phyloP scores from a whole-genome alignment of 2,797 vertebrate genomes.

The Cetoscarus ocellatus region DNA sequence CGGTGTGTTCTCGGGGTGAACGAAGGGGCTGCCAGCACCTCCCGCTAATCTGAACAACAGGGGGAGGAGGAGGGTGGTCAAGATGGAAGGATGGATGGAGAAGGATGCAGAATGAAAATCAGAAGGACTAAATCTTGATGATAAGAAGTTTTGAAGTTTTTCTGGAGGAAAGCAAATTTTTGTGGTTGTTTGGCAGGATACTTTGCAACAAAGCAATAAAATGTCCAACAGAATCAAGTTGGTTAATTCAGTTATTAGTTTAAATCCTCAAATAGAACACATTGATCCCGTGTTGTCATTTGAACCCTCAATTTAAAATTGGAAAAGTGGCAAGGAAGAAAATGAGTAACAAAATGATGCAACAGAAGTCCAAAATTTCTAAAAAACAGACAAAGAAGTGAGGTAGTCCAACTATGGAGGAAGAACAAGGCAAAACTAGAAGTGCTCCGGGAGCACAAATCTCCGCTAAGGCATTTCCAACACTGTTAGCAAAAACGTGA shows the following conservation, averaged over 20 bases:
- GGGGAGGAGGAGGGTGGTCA: conserved; percentile 8
- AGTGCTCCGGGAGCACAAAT: too few species aligned
- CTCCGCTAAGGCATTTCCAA: too few species aligned
- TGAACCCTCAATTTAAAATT: neutral
- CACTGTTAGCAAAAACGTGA: too few species aligned
- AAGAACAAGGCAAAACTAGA: too few species aligned
- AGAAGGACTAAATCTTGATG: neutral
- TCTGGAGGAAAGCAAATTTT: too few species aligned
- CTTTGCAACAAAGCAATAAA: neutral
- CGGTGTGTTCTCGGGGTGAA: conserved; percentile 83
- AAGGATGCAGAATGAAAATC: neutral
- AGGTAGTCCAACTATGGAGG: too few species aligned
- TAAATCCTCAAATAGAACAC: too few species aligned
- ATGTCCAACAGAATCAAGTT: too few species aligned
- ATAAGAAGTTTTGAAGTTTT: too few species aligned
- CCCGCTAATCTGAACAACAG: conserved; percentile 63
- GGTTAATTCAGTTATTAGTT: neutral
- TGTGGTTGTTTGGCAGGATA: neutral
- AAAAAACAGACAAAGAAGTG: too few species aligned
- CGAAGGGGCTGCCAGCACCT: conserved; percentile 79
- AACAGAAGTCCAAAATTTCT: too few species aligned
- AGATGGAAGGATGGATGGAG: conserved; percentile 5
- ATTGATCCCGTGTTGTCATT: too few species aligned
- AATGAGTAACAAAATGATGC: neutral
- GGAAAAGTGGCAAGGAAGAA: neutral